Conservation (phyloP, 92 coral and sea anemone genomes). For the Metridium senile region DNA sequence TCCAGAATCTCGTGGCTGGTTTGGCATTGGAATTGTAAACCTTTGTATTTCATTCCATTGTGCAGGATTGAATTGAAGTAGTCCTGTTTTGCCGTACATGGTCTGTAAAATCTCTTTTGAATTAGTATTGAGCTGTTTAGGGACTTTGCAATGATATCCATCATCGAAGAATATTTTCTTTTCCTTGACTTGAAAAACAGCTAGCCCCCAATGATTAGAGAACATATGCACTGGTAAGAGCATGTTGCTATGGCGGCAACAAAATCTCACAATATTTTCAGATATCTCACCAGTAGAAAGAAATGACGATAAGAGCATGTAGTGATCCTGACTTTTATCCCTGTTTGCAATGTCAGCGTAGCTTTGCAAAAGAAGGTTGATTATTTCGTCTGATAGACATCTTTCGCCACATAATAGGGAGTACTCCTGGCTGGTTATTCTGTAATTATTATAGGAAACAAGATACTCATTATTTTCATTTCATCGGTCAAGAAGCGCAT, state of each 20-base stretch:
- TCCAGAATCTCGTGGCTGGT: conserved; percentile 16
- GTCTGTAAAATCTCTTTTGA: conserved; percentile 6
- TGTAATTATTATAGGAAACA: conserved; percentile 18
- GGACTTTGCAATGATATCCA: conserved; percentile 33
- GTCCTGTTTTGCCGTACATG: conserved; percentile 9
- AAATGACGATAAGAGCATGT: conserved; percentile 28
- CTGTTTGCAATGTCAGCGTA: conserved; percentile 34
- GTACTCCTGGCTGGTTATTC: conserved; percentile 27
- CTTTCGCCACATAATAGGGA: conserved; percentile 47
- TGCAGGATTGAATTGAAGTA: neutral
- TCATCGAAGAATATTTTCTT: conserved; percentile 19
- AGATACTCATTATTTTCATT: conserved; percentile 15
- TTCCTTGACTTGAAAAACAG: conserved; percentile 27
- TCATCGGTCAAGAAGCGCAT: conserved; percentile 37
- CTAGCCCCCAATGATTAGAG: conserved; percentile 51
- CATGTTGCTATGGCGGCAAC: conserved; percentile 1
- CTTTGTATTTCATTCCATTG: conserved; percentile 25
- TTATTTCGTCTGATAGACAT: conserved; percentile 40
- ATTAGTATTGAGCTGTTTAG: conserved; percentile 14
- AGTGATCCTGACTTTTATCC: neutral
- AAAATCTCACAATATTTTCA: neutral
- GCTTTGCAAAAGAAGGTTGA: conserved; percentile 27
- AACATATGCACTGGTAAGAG: conserved; percentile 48
- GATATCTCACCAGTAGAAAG: conserved; percentile 31
- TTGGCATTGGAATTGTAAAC: conserved; percentile 32